Percentiles rank a stretch among this genome's conserved stretches.
Evolutionary conservation across 2,113 vertebrate species (phyloP).

Genomic region (Microcebus griseorufus): DNA sequence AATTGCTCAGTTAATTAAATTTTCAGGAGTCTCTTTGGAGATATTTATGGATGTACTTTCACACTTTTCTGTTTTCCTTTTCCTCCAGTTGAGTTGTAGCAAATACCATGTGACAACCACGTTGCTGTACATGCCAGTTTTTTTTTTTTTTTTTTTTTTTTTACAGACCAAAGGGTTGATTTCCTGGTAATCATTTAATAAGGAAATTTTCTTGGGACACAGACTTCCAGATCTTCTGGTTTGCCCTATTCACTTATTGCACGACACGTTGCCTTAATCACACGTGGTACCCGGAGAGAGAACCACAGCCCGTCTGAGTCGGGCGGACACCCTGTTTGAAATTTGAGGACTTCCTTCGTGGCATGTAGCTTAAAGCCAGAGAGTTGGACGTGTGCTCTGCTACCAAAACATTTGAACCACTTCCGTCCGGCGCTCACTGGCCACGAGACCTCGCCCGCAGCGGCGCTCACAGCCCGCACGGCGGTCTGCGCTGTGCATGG

Average conservation of each 20-base stretch:
- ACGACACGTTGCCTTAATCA: neutral
- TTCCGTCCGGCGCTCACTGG: too few relatives aligned
- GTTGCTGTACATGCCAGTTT: neutral
- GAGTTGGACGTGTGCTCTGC: neutral
- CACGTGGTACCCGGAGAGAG: neutral
- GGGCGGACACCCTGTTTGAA: neutral
- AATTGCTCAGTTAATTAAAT: conserved; percentile 73
- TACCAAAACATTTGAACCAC: neutral
- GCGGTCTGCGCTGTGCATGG: too few relatives aligned
- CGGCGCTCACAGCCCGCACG: too few relatives aligned
- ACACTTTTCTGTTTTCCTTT: conserved; percentile 45
- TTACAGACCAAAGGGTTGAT: conserved; percentile 44
- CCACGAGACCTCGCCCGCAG: too few relatives aligned
- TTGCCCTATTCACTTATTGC: neutral
- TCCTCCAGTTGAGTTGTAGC: neutral
- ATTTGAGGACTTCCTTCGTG: neutral
- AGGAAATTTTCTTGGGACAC: neutral
- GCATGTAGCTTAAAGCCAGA: neutral
- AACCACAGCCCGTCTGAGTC: neutral
- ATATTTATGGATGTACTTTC: conserved; percentile 68
- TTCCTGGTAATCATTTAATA: conserved; percentile 55
- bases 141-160: conserved; percentile 26
- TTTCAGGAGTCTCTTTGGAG: conserved; percentile 56
- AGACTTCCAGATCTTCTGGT: neutral
- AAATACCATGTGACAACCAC: conserved; percentile 15